Conservation (phyloP, 2,113 vertebrate species). For the Struthidea cinerea region DNA sequence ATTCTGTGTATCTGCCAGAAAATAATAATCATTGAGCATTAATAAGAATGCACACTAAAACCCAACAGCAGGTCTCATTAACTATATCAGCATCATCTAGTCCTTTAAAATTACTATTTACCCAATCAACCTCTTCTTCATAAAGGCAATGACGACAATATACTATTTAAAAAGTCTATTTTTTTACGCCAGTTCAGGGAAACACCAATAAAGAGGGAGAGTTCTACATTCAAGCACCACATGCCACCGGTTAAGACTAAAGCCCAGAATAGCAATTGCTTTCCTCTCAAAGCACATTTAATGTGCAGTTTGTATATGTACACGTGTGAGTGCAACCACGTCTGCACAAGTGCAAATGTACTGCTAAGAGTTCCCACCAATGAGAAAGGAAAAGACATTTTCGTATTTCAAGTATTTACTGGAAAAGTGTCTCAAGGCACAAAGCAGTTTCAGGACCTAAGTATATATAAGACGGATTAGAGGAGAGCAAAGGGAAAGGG, state of each 20-base stretch:
- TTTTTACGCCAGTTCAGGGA: background rate
- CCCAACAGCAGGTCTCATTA: background rate
- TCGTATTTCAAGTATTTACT: background rate
- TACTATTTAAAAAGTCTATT: background rate
- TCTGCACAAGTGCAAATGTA: background rate
- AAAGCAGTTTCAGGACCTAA: background rate
- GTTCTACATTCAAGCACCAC: background rate
- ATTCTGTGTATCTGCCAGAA: conserved; percentile 78
- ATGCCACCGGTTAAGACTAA: background rate
- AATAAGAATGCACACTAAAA: background rate
- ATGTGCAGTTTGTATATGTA: background rate
- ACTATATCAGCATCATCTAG: background rate
- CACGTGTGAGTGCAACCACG: accelerated
- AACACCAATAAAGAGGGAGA: background rate
- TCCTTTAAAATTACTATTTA: background rate
- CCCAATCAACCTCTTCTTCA: background rate
- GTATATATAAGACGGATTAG: background rate
- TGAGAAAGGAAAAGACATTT: background rate
- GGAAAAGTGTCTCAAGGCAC: background rate
- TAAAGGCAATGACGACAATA: background rate
- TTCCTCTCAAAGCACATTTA: background rate
- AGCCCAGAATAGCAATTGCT: background rate
- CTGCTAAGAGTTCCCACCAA: background rate
- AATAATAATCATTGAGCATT: background rate
- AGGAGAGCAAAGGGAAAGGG: background rate